A percentile compares a stretch with the other conserved stretches of the same genome.
Evolutionary conservation across 1,140 invertebrate genomes (phyloP).

Genomic region (Cotesia glomerata): DNA sequence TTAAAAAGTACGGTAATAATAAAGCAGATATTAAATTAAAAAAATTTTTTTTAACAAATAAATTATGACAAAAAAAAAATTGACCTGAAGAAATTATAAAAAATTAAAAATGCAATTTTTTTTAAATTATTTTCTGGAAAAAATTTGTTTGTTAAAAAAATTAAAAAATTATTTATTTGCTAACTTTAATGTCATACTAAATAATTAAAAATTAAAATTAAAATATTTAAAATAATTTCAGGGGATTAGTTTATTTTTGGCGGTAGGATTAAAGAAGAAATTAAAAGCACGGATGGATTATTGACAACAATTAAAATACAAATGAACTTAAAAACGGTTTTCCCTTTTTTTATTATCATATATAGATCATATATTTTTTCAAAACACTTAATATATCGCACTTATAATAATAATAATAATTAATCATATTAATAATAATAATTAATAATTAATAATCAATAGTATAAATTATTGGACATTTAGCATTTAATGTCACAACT

Average conservation of each 20-base stretch:
- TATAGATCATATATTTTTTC: conserved; percentile 58
- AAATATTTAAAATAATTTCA: neutral
- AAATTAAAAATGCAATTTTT: neutral
- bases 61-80: conserved; percentile 6
- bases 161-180: too few species aligned
- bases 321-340: conserved; percentile 40
- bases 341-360: conserved; percentile 56
- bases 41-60: neutral
- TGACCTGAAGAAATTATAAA: conserved; percentile 3
- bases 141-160: too few species aligned
- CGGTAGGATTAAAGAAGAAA: conserved; percentile 32
- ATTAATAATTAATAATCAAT: conserved; percentile 42
- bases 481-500: conserved; percentile 1
- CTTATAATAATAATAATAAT: conserved; percentile 46
- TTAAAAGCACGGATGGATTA: conserved; percentile 21
- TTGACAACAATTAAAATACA: conserved; percentile 32
- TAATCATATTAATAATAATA: neutral
- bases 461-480: conserved; percentile 54
- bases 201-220: too few species aligned
- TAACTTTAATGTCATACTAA: too few species aligned
- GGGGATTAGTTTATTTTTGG: conserved; percentile 35
- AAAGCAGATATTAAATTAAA: neutral
- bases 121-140: too few species aligned
- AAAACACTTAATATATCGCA: conserved; percentile 58
- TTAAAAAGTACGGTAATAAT: conserved; percentile 39